Conservation (phyloP, 2,797 vertebrate species). For the Hippoglossus hippoglossus region DNA sequence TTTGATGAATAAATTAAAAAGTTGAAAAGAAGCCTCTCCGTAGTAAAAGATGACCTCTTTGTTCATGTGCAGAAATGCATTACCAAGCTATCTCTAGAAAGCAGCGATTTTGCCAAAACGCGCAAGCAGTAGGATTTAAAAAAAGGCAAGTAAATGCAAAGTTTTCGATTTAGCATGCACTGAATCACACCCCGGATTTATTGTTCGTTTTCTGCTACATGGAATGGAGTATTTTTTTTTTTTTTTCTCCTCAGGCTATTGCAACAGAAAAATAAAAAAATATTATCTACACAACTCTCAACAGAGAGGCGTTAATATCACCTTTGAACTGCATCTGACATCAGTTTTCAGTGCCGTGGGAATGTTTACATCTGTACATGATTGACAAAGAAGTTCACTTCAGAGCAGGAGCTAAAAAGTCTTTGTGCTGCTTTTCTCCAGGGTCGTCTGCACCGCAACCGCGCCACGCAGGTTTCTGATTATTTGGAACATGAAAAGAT, state of each 20-base stretch:
- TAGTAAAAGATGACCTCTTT: slow-evolving; percentile 39
- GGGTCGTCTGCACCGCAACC: not conserved
- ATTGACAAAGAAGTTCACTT: slow-evolving; percentile 40
- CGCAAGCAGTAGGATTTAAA: slow-evolving; percentile 54
- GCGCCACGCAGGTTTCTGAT: slow-evolving; percentile 24
- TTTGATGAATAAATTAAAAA: slow-evolving; percentile 35
- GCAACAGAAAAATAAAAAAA: slow-evolving; percentile 58
- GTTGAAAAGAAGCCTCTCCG: slow-evolving; percentile 35
- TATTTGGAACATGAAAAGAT: slow-evolving; percentile 29
- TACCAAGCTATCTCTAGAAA: slow-evolving; percentile 69
- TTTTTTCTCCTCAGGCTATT: slow-evolving; percentile 34
- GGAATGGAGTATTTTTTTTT: slow-evolving; percentile 22
- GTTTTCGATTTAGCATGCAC: slow-evolving; percentile 71
- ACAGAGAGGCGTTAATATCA: slow-evolving; percentile 41
- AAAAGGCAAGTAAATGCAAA: slow-evolving; percentile 72
- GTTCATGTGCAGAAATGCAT: slow-evolving; percentile 58
- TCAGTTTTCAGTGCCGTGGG: slow-evolving; percentile 71
- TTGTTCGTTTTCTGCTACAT: slow-evolving; percentile 75
- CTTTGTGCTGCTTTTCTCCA: slow-evolving; percentile 54
- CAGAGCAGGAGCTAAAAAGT: slow-evolving; percentile 38
- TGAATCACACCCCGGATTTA: slow-evolving; percentile 59
- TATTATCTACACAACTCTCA: slow-evolving; percentile 62
- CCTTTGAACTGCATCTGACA: slow-evolving; percentile 70
- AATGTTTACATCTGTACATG: slow-evolving; percentile 73
- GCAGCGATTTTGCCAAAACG: slow-evolving; percentile 64